These are phyloP conservation scores for Nymphalis urticae DNA, from an alignment of 2,888 invertebrate genomes.

Conservation along the genomic window DNA sequence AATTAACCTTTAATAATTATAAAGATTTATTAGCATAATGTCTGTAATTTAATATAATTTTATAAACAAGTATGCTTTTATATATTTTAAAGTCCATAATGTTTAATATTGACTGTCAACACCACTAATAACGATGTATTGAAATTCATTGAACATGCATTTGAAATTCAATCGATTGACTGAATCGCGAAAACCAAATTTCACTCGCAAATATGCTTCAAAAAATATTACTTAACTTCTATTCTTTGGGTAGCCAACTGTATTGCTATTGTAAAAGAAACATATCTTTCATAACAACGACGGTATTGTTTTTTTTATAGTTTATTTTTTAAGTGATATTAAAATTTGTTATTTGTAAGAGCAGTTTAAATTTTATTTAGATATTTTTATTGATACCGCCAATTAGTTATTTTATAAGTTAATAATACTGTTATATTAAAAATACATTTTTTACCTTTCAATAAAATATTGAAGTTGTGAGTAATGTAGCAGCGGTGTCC, in stretches of 20 bases:
- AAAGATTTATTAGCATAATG: no score
- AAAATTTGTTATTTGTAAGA: no score
- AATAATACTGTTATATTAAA: no score
- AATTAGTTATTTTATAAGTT: no score
- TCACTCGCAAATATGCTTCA: not conserved
- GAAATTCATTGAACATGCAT: not conserved
- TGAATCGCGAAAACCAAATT: not conserved
- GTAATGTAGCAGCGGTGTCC: no score
- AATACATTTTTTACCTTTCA: no score
- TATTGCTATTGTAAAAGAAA: not conserved
- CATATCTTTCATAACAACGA: not conserved
- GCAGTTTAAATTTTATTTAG: no score
- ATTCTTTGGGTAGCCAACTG: not conserved
- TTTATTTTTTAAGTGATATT: not conserved
- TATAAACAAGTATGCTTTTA: not conserved
- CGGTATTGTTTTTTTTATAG: not conserved
- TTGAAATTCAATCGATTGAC: constrained; percentile 6
- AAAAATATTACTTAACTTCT: not conserved
- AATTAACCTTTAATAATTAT: no score
- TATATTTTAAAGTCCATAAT: not conserved
- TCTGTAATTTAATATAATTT: not conserved
- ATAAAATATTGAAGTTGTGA: no score
- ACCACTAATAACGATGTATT: not conserved
- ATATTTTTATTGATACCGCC: no score
- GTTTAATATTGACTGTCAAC: not conserved